Evolutionary conservation across 2,797 vertebrate genomes (phyloP), one percentile per base, ranked within the genome.

Genomic region (Amniataba percoides): DNA sequence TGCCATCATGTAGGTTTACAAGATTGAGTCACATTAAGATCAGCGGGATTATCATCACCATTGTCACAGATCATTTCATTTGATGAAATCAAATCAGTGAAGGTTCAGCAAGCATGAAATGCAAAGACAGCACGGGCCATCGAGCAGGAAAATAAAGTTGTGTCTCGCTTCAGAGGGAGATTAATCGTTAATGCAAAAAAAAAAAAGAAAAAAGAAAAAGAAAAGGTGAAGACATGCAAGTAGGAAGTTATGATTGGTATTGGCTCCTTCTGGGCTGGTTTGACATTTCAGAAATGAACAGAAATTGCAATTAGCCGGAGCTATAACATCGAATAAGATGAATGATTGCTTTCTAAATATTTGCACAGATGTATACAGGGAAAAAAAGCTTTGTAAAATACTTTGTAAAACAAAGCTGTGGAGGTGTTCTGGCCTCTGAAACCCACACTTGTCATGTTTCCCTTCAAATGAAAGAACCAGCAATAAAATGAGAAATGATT

Each of bases 61-160:
- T 21, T 53, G n/a, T 48, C 72, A 75, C 43, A n/a, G 80, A 68
- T 80, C 14, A 71, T 76, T 71, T 65, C 21, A 82, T 9, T 82
- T n/a, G 71, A 57, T 69, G 8, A 43, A 72, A 81, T 74, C 12
- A 58, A 53, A 79, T 84, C 40, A 71, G 40, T 71, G 62, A 84
- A 59, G 31, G 48, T 73, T 70, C 55, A 83, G 39, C 25, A 39
- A 80, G 75, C 85, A 68, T 80, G 72, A 79, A 78, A 77, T 60
- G 7, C 52, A 80, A 48, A 82, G 8, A 58, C 5, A 74, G 55
- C 8, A 45, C 49, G 34, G 12, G 13, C 34, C 60, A 19, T 72
- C 31, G 62, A 52, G 43, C 60, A 59, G 40, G 78, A 65, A 61
- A 75, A 72, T 46, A 34, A 64, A 76, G 56, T 21, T 34, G 14